These are phyloP conservation scores for Teleogryllus occipitalis DNA, from an alignment of 1,140 invertebrate genomes.

Conservation along the genomic window DNA sequence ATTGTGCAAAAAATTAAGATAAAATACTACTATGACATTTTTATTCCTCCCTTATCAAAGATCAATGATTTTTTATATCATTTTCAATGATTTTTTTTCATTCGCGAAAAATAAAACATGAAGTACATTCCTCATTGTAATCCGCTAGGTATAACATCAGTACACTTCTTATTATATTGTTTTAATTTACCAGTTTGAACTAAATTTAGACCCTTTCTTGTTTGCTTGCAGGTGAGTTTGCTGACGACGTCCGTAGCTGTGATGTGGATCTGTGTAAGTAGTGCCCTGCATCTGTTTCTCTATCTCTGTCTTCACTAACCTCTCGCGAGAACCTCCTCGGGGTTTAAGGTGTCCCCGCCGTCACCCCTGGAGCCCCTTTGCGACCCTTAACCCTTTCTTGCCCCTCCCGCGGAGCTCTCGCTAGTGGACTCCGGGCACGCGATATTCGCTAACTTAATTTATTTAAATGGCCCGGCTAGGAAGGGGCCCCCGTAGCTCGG, in stretches of 20 bases:
- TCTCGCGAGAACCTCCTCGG: background rate
- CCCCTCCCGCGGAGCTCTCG: background rate
- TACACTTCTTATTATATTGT: no score
- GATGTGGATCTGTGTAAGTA: background rate
- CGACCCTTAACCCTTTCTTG: background rate
- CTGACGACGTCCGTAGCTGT: background rate
- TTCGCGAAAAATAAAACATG: no score
- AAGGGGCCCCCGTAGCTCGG: background rate
- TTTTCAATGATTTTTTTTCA: no score
- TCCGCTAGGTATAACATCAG: no score
- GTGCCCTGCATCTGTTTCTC: background rate
- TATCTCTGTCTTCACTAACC: background rate
- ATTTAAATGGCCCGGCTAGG: constrained; percentile 12
- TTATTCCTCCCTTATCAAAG: no score
- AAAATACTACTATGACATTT: no score
- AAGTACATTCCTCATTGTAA: no score
- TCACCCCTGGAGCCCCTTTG: background rate
- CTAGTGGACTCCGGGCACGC: background rate
- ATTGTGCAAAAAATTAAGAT: no score
- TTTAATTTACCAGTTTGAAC: no score
- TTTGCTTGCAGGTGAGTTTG: background rate
- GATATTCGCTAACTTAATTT: constrained; percentile 18
- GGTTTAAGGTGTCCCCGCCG: background rate
- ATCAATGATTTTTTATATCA: no score
- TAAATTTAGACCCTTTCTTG: background rate